Percentiles rank a stretch among this genome's conserved stretches.
These are phyloP conservation scores for Oreohelix idahoensis DNA, from an alignment of 1,140 invertebrate species.

Conservation along the genomic window DNA sequence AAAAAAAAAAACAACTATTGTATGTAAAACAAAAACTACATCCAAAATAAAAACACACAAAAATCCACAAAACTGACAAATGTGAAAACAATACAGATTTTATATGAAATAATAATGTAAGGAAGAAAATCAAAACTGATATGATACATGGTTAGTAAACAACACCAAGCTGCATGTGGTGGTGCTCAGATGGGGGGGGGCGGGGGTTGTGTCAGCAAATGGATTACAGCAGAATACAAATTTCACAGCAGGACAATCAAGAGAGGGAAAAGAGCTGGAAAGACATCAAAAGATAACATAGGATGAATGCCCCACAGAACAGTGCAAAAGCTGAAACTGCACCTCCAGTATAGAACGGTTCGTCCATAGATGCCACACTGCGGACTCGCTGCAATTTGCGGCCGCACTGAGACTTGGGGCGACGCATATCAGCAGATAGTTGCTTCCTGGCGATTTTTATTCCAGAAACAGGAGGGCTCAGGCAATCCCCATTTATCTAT, in stretches of 20 bases:
- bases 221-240: not conserved
- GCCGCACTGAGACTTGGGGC: conserved; percentile 71
- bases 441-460: conserved; percentile 31
- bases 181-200: not conserved
- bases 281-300: not conserved
- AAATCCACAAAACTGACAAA: not conserved
- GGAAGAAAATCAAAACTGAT: not conserved
- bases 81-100: not conserved
- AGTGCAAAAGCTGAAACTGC: conserved; percentile 41
- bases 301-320: conserved; percentile 17
- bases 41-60: not conserved
- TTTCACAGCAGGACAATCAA: not conserved
- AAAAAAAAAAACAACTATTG: too few species aligned
- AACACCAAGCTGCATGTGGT: not conserved
- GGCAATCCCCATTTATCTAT: conserved; percentile 36
- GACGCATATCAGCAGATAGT: conserved; percentile 37
- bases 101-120: not conserved
- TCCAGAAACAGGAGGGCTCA: conserved; percentile 24
- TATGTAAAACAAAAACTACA: not conserved
- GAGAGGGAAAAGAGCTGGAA: not conserved
- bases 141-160: too few species aligned
- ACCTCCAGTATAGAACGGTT: conserved; percentile 67
- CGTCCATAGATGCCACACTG: conserved; percentile 71
- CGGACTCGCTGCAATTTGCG: conserved; percentile 71
- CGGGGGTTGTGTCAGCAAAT: not conserved